Base-by-base conservation (phyloP, 1,140 invertebrate genomes). In the Diprion similis region DNA sequence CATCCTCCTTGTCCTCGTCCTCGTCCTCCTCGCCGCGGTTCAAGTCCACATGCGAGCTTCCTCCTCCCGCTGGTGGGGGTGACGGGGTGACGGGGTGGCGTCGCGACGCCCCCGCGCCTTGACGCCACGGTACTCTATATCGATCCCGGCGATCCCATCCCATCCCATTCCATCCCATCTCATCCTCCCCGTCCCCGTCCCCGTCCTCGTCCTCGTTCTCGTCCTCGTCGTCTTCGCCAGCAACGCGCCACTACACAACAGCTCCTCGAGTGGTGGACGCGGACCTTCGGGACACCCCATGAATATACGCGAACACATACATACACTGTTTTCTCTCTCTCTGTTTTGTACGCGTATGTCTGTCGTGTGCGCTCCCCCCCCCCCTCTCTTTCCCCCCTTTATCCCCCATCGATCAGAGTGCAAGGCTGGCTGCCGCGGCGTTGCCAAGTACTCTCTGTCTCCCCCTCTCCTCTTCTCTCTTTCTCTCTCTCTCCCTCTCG, bases 361-460 rank as follows among this genome's bases (percentile, higher is more conserved):
- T 37, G 24, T 37, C 24, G 24, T 37, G 24, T 37, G 69, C 72
- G 64, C 71, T 73, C 66, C 72, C 71, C 70, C 71, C 73, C 48
- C 70, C 17, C 66, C 72, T 17, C 47, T 24, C 48, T 8, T 13
- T 19, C 72, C 73, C 74, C 77, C 77, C 76, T 78, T 77, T 76
- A 79, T 24, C 76, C 11, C 51, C 51, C 51, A 59, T 59, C 51
- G 51, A 59, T 59, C 51, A 59, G 51, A 59, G 51, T 17, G 24
- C 72, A 66, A 73, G 24, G 68, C 73, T 51, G 45, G 75, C 76
- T 73, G 76, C 80, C 73, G 79, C 80, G 73, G 74, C 79, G 80
- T 81, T 81, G 80, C 80, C 80, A 81, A 81, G 80, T 81, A 75
- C 78, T 76, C 79, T 78, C 78, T 74, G 79, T 79, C 80, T 75